Percentiles rank a stretch among this genome's conserved stretches.
Conservation (phyloP, 2,797 vertebrate genomes). For the Oreochromis mossambicus region DNA sequence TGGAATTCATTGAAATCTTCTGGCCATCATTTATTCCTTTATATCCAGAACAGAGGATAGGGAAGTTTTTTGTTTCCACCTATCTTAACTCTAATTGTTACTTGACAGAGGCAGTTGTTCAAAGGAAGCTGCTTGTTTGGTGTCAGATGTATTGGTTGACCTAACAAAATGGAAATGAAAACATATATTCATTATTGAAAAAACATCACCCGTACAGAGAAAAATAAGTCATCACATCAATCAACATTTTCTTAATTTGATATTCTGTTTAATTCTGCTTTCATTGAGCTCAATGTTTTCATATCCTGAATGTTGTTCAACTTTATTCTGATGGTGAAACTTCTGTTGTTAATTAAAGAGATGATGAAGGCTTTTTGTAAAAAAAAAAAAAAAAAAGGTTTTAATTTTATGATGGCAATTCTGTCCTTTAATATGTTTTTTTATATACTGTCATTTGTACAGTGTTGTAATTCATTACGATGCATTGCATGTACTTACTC, state of each 20-base stretch:
- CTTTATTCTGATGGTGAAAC: no score
- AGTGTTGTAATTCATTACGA: accelerated
- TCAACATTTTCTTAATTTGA: not conserved
- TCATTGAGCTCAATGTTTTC: not conserved
- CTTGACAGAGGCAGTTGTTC: not conserved
- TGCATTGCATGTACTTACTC: not conserved
- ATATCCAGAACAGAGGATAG: accelerated
- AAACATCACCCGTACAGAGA: not conserved
- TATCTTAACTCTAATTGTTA: not conserved
- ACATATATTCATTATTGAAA: not conserved
- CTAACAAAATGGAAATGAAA: not conserved
- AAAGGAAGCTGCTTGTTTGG: not conserved
- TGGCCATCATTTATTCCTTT: not conserved
- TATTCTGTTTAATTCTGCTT: not conserved
- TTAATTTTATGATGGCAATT: not conserved
- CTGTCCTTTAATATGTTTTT: not conserved
- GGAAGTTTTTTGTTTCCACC: not conserved
- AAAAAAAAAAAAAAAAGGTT: no score
- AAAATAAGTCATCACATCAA: not conserved
- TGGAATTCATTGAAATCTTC: not conserved
- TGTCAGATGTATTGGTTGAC: not conserved
- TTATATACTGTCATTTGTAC: not conserved
- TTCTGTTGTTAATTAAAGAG: no score
- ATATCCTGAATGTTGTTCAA: not conserved
- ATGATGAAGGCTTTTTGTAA: no score